Evolutionary conservation across 2,797 vertebrate species (phyloP).

Genomic region (Gymnoscopelus microlampas): DNA sequence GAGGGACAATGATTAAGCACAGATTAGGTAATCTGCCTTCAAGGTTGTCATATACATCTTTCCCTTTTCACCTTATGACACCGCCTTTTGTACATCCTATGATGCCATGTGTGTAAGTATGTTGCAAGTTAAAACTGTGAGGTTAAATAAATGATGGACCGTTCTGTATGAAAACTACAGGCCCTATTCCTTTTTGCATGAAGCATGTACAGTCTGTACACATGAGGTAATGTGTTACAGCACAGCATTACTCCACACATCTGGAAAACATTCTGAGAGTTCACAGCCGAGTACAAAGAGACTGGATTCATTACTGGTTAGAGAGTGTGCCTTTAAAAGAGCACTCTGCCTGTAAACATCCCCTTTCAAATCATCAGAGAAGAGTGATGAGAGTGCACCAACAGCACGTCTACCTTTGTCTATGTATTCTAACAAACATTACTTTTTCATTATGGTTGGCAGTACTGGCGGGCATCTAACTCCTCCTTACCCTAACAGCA

Average conservation of each 20-base stretch:
- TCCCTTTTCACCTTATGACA: slow-evolving; percentile 19
- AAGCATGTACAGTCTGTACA: slow-evolving; percentile 24
- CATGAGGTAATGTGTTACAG: slow-evolving; percentile 45
- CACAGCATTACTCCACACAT: slow-evolving; percentile 67
- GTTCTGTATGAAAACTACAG: slow-evolving; percentile 20
- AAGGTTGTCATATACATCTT: slow-evolving; percentile 45
- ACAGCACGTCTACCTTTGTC: too few relatives aligned
- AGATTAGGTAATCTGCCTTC: slow-evolving; percentile 60
- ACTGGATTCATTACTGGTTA: slow-evolving; percentile 59
- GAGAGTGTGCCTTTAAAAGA: slow-evolving; percentile 46
- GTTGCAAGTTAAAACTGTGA: slow-evolving; percentile 25
- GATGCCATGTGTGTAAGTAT: slow-evolving; percentile 4
- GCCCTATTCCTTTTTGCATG: slow-evolving; percentile 19
- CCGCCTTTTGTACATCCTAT: slow-evolving; percentile 13
- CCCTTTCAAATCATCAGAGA: slow-evolving; percentile 39
- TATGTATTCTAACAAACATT: too few relatives aligned
- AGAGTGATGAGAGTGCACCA: slow-evolving; percentile 7
- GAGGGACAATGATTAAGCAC: slow-evolving; percentile 61
- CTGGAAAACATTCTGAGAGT: slow-evolving; percentile 70
- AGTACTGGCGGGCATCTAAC: too few relatives aligned
- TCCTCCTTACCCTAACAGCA: too few relatives aligned
- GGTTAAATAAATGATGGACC: slow-evolving; percentile 29
- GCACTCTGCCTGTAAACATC: slow-evolving; percentile 44
- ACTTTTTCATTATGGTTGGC: too few relatives aligned
- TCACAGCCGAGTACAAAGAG: slow-evolving; percentile 52